Base-by-base conservation (phyloP, 2,888 invertebrate species). In the Drosophila dives region DNA sequence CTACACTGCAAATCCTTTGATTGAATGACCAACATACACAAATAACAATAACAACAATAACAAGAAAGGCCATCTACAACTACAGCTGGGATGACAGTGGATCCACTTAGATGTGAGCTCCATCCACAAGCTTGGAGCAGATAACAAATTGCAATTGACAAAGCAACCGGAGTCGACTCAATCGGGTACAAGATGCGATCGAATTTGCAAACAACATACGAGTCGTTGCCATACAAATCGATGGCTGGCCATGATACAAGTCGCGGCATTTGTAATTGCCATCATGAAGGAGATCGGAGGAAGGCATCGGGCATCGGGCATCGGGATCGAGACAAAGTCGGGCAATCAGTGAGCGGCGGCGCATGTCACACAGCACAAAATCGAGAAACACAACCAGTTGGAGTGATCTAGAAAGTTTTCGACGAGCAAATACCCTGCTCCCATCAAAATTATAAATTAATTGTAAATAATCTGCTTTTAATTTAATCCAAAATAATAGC, bases 101-200 rank as follows among this genome's bases (percentile, higher is more conserved):
- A 58, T 67, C 59, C 55, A 62, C 32, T 38, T 40, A 40, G 53
- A 53, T 76, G 76, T 56, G 74, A 70, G 64, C 40, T 34, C 29
- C 26, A 7, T 42, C 45, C 36, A 51, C 38, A 72, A 72, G 75
- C 66, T 68, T 71, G 79, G 48, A 69, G 62, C 74, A 65, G 77
- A 90, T 90, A 91, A 92, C 91, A 91, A 91, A 92, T 91, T 91
- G 90, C 91, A 92, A 91, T 91, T 92, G 91, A 92, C 92, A 91
- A 91, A 90, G 86, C 81, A 87, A 84, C 67, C 75, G 72, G 74
- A 81, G 81, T 78, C 70, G 70, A 77, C 69, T 77, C 71, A 75
- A 80, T 67, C 73, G 61, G 77, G n/a, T 40, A 91, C 91, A 86
- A 89, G 91, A 91, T 91, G 89, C 90, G 83, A 91, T 91, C 86